Evolutionary conservation across 2,113 vertebrate species (phyloP).

Genomic region (Narcine bancroftii): DNA sequence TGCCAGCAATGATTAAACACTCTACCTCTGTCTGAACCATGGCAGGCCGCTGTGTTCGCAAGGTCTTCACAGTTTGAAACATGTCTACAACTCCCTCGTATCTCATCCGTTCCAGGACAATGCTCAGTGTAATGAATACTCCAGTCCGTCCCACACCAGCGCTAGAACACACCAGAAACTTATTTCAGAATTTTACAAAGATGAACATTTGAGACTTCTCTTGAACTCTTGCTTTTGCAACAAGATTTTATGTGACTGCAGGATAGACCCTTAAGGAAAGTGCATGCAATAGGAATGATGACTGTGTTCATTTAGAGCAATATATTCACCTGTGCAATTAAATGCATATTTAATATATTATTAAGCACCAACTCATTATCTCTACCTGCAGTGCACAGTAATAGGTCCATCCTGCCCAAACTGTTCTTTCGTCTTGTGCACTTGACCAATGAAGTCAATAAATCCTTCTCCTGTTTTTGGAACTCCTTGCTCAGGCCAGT

Average conservation of each 20-base stretch:
- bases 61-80: conserved; percentile 92
- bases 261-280: not conserved
- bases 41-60: conserved; percentile 87
- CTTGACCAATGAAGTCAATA: conserved; percentile 95
- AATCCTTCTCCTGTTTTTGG: conserved; percentile 93
- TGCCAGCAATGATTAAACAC: not conserved
- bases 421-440: conserved; percentile 98
- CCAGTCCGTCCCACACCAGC: conserved; percentile 89
- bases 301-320: not conserved
- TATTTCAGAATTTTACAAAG: not conserved
- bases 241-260: not conserved
- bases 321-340: not conserved
- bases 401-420: conserved; percentile 95
- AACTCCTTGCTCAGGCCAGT: conserved; percentile 96
- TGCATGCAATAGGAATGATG: not conserved
- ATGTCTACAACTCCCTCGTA: conserved; percentile 91
- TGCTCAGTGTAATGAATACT: conserved; percentile 91
- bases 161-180: conserved; percentile 49
- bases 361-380: not conserved
- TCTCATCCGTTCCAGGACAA: conserved; percentile 91
- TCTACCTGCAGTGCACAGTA: conserved; percentile 91
- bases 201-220: not conserved
- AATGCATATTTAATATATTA: not conserved
- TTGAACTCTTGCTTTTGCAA: no score
- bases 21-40: conserved; percentile 96